Conservation (phyloP, 2,797 vertebrate genomes). For the Tokudaia tokunoshimensis region DNA sequence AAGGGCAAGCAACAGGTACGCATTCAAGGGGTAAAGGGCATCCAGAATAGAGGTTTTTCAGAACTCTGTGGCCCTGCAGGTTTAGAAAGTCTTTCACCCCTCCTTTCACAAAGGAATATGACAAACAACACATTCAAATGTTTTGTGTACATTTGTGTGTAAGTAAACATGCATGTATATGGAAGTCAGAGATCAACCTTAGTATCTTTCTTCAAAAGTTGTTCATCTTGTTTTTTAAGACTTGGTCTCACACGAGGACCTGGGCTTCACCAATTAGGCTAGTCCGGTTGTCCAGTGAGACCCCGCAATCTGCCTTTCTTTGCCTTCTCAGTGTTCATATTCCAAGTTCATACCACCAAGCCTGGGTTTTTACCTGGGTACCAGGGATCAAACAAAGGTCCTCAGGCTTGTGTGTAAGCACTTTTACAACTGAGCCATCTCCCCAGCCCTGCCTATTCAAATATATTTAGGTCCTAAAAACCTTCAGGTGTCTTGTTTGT, state of each 20-base stretch:
- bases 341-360: background rate
- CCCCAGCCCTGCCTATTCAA: background rate
- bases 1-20: background rate
- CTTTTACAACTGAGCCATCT: background rate
- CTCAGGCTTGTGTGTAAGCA: background rate
- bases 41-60: background rate
- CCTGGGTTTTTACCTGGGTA: background rate
- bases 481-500: background rate
- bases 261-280: background rate
- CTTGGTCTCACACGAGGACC: background rate
- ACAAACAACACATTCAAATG: background rate
- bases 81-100: background rate
- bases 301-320: background rate
- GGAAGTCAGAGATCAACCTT: background rate
- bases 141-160: background rate
- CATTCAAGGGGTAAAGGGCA: accelerated
- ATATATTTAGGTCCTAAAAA: background rate
- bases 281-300: background rate
- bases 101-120: background rate
- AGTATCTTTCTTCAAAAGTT: background rate
- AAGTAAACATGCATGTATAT: background rate
- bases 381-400: too few relatives aligned
- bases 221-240: background rate
- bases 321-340: background rate
- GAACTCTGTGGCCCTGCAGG: conserved; percentile 1